Evolutionary conservation across 2,888 invertebrate species (phyloP).

Genomic region (Lepidocyrtinus sp.): DNA sequence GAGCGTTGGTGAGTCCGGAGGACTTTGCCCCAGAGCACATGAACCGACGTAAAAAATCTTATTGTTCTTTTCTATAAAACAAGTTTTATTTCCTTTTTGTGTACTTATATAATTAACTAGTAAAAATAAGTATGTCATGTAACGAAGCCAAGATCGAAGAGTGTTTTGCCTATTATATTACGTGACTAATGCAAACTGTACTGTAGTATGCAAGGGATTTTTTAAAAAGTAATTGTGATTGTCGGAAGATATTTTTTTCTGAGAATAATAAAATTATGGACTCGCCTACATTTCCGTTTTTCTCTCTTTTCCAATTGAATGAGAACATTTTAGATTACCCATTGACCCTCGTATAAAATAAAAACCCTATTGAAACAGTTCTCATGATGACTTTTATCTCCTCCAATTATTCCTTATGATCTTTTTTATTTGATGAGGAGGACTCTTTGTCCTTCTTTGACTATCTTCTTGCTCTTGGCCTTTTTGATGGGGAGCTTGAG

Average conservation of each 20-base stretch:
- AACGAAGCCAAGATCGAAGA: background rate
- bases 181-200: background rate
- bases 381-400: slow-evolving; percentile 37
- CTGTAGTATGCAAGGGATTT: background rate
- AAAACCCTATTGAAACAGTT: slow-evolving; percentile 37
- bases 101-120: background rate
- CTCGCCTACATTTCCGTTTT: background rate
- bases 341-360: slow-evolving; percentile 24
- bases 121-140: slow-evolving; percentile 12
- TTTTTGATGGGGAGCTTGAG: slow-evolving; percentile 69
- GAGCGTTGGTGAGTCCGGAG: no score
- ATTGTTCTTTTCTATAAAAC: background rate
- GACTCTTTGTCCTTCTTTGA: slow-evolving; percentile 52
- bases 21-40: background rate
- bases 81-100: slow-evolving; percentile 7
- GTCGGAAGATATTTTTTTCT: background rate
- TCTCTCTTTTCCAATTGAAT: background rate
- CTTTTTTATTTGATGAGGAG: slow-evolving; percentile 24
- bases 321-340: slow-evolving; percentile 23
- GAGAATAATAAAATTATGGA: background rate
- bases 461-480: slow-evolving; percentile 61
- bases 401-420: slow-evolving; percentile 12
- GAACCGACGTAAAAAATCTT: background rate
- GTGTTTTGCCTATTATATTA: background rate
- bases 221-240: slow-evolving; percentile 6